Conservation (phyloP, 2,113 vertebrate species). For the Xyliphius kryptos region DNA sequence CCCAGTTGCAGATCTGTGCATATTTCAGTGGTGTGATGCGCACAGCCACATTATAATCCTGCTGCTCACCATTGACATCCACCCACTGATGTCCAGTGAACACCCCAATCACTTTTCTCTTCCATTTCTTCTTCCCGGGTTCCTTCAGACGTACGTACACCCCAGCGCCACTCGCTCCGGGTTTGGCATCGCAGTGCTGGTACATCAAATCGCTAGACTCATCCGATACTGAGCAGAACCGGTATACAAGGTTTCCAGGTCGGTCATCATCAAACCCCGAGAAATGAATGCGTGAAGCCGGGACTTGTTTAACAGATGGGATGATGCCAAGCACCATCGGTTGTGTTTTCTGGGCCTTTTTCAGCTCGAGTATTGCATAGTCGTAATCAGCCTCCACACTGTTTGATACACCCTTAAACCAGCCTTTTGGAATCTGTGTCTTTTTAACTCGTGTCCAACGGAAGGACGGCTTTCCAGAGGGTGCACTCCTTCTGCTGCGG, state of each 20-base stretch:
- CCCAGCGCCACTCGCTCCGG: conserved; percentile 87
- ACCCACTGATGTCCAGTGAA: conserved; percentile 94
- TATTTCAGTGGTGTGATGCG: conserved; percentile 93
- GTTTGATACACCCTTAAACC: conserved; percentile 72
- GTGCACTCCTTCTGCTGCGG: conserved; percentile 50
- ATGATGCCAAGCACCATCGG: conserved; percentile 88
- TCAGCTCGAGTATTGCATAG: conserved; percentile 88
- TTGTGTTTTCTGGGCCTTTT: conserved; percentile 77
- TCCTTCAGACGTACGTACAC: conserved; percentile 91
- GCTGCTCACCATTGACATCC: conserved; percentile 76
- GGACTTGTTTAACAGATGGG: conserved; percentile 77
- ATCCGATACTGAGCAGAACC: conserved; percentile 89
- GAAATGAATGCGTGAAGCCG: conserved; percentile 88
- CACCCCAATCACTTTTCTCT: conserved; percentile 86
- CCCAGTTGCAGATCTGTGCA: conserved; percentile 94
- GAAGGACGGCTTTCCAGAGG: conserved; percentile 72
- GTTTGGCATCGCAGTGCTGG: conserved; percentile 89
- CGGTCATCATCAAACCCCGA: conserved; percentile 91
- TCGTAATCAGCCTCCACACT: conserved; percentile 82
- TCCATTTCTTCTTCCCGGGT: conserved; percentile 81
- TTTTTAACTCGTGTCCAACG: conserved; percentile 90
- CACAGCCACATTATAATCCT: conserved; percentile 95
- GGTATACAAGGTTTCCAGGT: conserved; percentile 81
- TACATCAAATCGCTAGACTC: conserved; percentile 89
- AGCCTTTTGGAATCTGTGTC: conserved; percentile 87